Percentiles rank a stretch among this genome's conserved stretches.
Evolutionary conservation across 2,113 vertebrate genomes (phyloP).

Genomic region (Ictidomys tridecemlineatus): DNA sequence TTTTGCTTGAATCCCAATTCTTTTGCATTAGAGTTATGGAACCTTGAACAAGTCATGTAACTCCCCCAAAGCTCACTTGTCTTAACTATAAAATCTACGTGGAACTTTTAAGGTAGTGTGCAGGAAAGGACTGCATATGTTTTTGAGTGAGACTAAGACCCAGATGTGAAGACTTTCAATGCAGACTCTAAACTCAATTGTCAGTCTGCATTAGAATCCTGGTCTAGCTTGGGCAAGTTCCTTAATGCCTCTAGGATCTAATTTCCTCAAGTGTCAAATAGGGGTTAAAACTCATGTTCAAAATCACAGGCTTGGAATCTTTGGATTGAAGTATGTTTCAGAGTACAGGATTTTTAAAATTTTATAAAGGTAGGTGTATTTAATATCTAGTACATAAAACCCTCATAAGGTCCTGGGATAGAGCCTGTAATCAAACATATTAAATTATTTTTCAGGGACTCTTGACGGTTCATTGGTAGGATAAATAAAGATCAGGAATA

Average conservation of each 20-base stretch:
- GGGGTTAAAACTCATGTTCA: background rate
- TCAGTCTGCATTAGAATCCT: background rate
- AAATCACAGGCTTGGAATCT: conserved; percentile 33
- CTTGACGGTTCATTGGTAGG: background rate
- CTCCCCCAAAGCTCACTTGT: background rate
- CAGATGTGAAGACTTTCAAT: background rate
- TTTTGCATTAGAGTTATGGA: background rate
- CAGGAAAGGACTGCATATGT: background rate
- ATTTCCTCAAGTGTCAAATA: background rate
- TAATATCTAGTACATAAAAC: background rate
- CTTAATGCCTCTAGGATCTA: background rate
- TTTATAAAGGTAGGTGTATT: background rate
- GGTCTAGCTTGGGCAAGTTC: background rate
- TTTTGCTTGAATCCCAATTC: background rate
- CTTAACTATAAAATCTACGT: background rate
- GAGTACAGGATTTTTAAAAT: background rate
- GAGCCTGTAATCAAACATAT: background rate
- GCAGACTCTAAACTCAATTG: background rate
- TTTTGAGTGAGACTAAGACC: background rate
- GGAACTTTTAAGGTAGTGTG: conserved; percentile 8
- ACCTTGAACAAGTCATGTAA: background rate
- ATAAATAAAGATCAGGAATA: background rate
- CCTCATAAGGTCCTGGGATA: background rate
- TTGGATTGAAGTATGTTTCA: background rate
- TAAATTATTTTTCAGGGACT: background rate